Percentiles rank a stretch among this genome's conserved stretches.
Conservation (phyloP, 1,140 invertebrate genomes). For the Ctenoplectra terminalis region DNA sequence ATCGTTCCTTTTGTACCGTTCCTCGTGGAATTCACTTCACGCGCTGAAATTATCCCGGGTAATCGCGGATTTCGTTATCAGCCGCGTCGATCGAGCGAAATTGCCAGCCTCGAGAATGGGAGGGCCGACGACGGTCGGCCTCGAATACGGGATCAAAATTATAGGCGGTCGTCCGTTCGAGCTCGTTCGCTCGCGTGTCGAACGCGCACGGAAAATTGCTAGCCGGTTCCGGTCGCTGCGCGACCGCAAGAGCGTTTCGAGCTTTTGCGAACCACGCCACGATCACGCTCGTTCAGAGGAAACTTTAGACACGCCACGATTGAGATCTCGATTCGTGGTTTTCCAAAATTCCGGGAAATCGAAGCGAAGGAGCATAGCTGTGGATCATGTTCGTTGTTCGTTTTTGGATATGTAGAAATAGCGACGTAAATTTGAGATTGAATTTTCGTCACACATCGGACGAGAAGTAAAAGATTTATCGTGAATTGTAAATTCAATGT, state of each 20-base stretch:
- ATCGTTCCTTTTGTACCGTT: neutral
- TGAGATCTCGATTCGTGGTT: neutral
- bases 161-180: neutral
- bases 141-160: slow-evolving; percentile 16
- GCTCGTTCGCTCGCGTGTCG: slow-evolving; percentile 3
- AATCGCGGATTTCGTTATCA: slow-evolving; percentile 69
- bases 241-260: neutral
- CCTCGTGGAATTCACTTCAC: slow-evolving; percentile 36
- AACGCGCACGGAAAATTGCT: slow-evolving; percentile 34
- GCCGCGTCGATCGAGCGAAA: slow-evolving; percentile 62
- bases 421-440: neutral
- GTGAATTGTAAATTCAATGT: neutral
- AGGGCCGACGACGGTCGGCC: neutral
- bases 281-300: neutral
- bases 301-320: neutral
- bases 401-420: neutral
- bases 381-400: neutral
- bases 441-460: no score
- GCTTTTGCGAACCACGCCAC: neutral
- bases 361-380: neutral
- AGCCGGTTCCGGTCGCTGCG: neutral
- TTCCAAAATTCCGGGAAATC: neutral
- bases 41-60: slow-evolving; percentile 62
- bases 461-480: no score
- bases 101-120: slow-evolving; percentile 16